phyloP scores from a whole-genome alignment of 2,888 invertebrate species.

The Timema podura region DNA sequence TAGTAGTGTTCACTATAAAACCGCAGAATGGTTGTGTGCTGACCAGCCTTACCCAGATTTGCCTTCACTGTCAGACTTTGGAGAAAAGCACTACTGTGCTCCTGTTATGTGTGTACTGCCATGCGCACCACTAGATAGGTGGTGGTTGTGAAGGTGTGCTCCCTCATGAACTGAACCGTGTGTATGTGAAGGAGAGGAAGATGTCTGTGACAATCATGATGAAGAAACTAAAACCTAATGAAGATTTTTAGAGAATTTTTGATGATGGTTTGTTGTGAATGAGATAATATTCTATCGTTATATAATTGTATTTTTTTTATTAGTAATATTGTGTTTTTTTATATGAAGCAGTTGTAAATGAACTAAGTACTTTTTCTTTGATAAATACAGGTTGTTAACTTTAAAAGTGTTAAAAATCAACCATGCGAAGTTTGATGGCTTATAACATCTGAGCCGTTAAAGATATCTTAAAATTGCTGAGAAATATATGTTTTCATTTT shows the following conservation, averaged over 20 bases:
- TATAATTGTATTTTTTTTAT: neutral
- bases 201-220: neutral
- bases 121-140: neutral
- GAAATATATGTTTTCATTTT: too few relatives aligned
- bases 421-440: neutral
- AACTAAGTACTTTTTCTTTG: neutral
- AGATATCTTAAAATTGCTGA: neutral
- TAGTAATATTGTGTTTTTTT: neutral
- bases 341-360: neutral
- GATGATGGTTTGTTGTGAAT: neutral
- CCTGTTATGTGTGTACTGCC: conserved; percentile 2
- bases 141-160: neutral
- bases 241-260: neutral
- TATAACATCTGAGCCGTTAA: neutral
- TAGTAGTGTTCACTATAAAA: conserved; percentile 1
- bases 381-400: neutral
- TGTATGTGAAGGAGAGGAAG: conserved; percentile 2
- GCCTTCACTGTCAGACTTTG: neutral
- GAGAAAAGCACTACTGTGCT: neutral
- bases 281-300: neutral
- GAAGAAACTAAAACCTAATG: neutral
- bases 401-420: neutral
- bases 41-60: neutral
- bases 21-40: neutral
- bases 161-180: neutral